Evolutionary conservation across 2,888 invertebrate genomes (phyloP).

Genomic region (Tipula helvola): DNA sequence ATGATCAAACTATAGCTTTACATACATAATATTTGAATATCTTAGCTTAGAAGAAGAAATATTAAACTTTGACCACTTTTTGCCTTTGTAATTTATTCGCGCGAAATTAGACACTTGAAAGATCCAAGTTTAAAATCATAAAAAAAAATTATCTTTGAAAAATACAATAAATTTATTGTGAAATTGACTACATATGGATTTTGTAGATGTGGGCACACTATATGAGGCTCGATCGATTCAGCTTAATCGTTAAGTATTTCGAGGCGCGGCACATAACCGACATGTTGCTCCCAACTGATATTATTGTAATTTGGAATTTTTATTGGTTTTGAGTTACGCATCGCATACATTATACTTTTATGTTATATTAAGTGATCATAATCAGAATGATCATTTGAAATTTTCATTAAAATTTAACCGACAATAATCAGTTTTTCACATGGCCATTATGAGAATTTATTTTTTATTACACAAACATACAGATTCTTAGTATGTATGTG

Average conservation of each 20-base stretch:
- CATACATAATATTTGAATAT: neutral
- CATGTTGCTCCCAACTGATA: no score
- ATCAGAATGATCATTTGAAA: neutral
- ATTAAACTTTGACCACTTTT: neutral
- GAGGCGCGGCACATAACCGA: neutral
- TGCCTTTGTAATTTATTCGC: neutral
- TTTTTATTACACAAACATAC: neutral
- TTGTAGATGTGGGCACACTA: neutral
- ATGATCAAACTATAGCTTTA: neutral
- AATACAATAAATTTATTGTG: neutral
- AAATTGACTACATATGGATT: no score
- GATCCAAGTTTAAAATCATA: neutral
- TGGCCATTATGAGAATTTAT: neutral
- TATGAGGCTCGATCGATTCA: neutral
- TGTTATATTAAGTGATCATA: neutral
- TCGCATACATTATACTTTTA: neutral
- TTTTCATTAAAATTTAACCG: neutral
- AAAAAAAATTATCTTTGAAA: neutral
- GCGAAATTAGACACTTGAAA: neutral
- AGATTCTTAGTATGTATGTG: neutral
- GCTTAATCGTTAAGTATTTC: no score
- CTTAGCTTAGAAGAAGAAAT: neutral
- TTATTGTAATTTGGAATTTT: neutral
- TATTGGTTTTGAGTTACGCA: neutral
- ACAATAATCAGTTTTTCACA: neutral